Evolutionary conservation across 2,113 vertebrate species (phyloP).

Genomic region (Anas platyrhynchos): DNA sequence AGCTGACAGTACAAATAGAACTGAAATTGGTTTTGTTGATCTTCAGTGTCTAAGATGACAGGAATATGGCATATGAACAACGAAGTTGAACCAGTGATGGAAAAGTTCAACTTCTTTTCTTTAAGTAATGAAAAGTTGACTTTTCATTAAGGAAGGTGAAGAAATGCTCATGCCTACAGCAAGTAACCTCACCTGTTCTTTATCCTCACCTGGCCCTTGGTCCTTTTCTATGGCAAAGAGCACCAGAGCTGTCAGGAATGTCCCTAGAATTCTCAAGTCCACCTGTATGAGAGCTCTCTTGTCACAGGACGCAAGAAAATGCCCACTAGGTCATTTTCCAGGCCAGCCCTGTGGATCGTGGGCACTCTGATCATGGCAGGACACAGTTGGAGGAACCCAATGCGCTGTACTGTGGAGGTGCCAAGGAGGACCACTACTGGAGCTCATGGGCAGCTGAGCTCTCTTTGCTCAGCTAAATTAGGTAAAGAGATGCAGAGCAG

Average conservation of each 20-base stretch:
- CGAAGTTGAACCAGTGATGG: background rate
- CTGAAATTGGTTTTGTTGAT: background rate
- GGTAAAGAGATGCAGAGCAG: background rate
- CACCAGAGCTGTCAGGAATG: background rate
- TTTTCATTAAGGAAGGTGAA: background rate
- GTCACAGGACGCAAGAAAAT: background rate
- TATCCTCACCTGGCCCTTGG: background rate
- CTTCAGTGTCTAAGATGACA: background rate
- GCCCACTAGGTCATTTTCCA: background rate
- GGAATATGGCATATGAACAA: background rate
- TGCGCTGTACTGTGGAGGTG: accelerated
- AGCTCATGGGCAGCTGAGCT: background rate
- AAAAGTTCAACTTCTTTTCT: background rate
- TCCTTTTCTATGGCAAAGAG: background rate
- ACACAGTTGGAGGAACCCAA: background rate
- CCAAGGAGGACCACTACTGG: background rate
- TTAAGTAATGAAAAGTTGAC: background rate
- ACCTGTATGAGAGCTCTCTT: background rate
- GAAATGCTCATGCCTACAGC: background rate
- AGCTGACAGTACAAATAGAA: constrained; percentile 1
- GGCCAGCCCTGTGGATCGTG: background rate
- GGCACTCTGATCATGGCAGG: background rate
- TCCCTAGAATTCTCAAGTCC: background rate
- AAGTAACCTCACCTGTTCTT: background rate
- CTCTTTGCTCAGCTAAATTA: background rate